Conservation (phyloP, 2,888 invertebrate species). For the Mesorhabditis sp. region DNA sequence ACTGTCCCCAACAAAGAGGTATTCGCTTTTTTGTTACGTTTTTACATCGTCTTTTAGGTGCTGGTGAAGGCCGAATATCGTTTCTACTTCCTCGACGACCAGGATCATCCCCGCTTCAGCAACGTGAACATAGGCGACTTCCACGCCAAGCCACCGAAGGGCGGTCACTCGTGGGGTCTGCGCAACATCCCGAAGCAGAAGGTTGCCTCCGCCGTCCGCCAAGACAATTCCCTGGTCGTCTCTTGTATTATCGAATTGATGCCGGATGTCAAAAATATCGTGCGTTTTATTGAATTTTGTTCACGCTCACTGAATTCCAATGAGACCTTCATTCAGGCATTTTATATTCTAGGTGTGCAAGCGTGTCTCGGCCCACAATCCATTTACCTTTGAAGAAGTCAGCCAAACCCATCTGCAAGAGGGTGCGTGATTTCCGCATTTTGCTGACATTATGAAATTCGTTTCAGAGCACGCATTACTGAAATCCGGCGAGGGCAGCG, state of each 20-base stretch:
- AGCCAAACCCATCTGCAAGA: slow-evolving; percentile 17
- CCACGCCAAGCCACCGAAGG: slow-evolving; percentile 58
- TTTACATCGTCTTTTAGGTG: slow-evolving; percentile 32
- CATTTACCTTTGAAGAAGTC: slow-evolving; percentile 15
- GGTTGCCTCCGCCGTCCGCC: slow-evolving; percentile 25
- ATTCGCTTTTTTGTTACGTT: not conserved
- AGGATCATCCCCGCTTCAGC: slow-evolving; percentile 47
- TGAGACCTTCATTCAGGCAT: no score
- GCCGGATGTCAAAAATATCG: slow-evolving; percentile 41
- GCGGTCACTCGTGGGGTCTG: slow-evolving; percentile 58
- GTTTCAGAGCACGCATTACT: slow-evolving; percentile 38
- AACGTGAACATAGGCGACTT: slow-evolving; percentile 59
- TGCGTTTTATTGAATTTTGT: not conserved
- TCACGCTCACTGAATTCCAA: no score
- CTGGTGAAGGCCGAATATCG: slow-evolving; percentile 57
- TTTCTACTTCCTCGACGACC: slow-evolving; percentile 57
- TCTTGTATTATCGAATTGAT: slow-evolving; percentile 56
- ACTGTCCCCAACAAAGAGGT: slow-evolving; percentile 51
- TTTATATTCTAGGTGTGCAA: slow-evolving; percentile 17
- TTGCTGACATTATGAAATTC: not conserved
- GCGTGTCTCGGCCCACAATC: slow-evolving; percentile 17
- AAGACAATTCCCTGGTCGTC: slow-evolving; percentile 54
- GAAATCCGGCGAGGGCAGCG: slow-evolving; percentile 36
- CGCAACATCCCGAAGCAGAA: slow-evolving; percentile 51
- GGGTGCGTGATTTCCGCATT: slow-evolving; percentile 7